Percentiles rank a stretch among this genome's conserved stretches.
Conservation (phyloP, 2,888 invertebrate species). For the Temnothorax ravouxi region DNA sequence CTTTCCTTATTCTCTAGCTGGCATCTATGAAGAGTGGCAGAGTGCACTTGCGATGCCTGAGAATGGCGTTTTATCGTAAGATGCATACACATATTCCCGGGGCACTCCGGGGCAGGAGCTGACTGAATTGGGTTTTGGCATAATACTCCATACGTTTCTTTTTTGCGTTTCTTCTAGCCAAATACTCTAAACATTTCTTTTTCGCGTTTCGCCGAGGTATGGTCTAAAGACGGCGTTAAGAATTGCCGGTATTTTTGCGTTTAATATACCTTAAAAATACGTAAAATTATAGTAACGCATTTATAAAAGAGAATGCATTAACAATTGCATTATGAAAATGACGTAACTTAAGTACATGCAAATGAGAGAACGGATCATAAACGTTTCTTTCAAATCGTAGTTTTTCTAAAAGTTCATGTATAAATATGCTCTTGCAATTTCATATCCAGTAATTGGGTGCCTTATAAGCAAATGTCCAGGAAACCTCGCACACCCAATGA, state of each 20-base stretch:
- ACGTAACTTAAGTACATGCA: not conserved
- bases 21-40: conserved; percentile 13
- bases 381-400: not conserved
- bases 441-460: conserved; percentile 14
- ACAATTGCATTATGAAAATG: not conserved
- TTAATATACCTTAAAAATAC: conserved; percentile 12
- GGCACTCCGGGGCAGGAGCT: conserved; percentile 44
- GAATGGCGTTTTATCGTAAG: conserved; percentile 59
- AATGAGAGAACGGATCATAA: not conserved
- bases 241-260: conserved; percentile 1
- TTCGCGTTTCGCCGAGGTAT: not conserved
- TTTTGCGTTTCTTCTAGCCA: conserved; percentile 6
- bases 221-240: not conserved
- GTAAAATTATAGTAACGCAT: not conserved
- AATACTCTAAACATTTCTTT: conserved; percentile 29
- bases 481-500: not conserved
- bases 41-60: conserved; percentile 59
- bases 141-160: conserved; percentile 39
- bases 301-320: not conserved
- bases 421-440: not conserved
- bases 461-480: conserved; percentile 2
- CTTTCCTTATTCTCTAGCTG: conserved; percentile 26
- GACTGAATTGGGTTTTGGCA: conserved; percentile 52
- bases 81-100: conserved; percentile 38
- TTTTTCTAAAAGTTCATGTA: conserved; percentile 5